Evolutionary conservation across 2,797 vertebrate species (phyloP), one percentile per base, ranked within the genome.

Genomic region (Fistularia commersonii): DNA sequence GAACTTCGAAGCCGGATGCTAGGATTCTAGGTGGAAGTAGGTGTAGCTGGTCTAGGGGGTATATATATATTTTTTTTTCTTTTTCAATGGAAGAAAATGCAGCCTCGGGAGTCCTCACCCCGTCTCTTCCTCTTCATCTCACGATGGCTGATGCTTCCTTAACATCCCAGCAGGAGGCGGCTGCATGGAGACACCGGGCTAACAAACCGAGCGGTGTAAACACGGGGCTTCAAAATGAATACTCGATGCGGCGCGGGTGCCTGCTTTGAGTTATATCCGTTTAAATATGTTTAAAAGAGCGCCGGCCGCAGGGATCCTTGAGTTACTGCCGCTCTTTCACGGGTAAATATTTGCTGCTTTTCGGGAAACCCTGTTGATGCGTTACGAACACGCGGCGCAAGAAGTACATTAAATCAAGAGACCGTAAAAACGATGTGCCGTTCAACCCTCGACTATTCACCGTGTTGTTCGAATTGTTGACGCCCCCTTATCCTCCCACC

Each of bases 181-280:
- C 64, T 52, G 66, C 68, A 52, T 1, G 11, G 51, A 77, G 69
- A 71, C 31, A 13, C 72, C 12, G 31, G 59, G 44, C 73, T 56
- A 69, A 76, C 69, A 66, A 59, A 72, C 62, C 5, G 32, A 72
- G 45, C 38, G 6, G 61, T 32, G 48, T 76, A 83, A 87, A 83
- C 70, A 80, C 12, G 12, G 23, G 45, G 50, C 82, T 83, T 86
- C 80, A 88, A 79, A 86, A 78, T 8, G 68, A 86, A 83, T 75
- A 61, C 49, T 65, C 34, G 3, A 76, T 66, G 76, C 59, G 47
- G 61, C 54, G 57, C 70, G 61, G 64, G 57, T 57, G 51, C 55
- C 51, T 40, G 52, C 74, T 79, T 77, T 81, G 63, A 79, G 60
- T 66, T 77, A 33, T 5, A 68, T 61, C 45, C 37, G 57, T 23